Evolutionary conservation across 2,888 invertebrate species (phyloP).

Genomic region (Thereva unica): DNA sequence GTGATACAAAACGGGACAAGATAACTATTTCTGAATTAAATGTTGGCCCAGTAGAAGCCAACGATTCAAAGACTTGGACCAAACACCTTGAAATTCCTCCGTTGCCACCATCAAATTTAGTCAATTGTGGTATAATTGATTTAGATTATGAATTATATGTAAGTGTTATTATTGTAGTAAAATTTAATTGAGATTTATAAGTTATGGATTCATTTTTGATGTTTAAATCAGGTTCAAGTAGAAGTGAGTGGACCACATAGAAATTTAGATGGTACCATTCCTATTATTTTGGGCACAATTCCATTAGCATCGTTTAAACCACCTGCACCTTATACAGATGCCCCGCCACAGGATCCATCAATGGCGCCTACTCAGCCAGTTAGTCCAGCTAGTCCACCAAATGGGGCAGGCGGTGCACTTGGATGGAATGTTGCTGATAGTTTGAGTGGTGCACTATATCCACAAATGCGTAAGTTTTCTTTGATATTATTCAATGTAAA

Average conservation of each 20-base stretch:
- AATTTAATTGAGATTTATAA: neutral
- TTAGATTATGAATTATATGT: conserved; percentile 75
- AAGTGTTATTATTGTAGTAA: conserved; percentile 41
- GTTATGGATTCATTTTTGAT: neutral
- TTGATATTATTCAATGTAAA: neutral
- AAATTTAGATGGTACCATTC: conserved; percentile 67
- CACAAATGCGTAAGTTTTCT: conserved; percentile 60
- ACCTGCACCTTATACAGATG: conserved; percentile 55
- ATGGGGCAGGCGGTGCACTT: conserved; percentile 55
- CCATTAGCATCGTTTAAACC: conserved; percentile 65
- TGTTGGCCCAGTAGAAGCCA: conserved; percentile 67
- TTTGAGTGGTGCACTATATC: conserved; percentile 51
- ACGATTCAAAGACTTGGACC: conserved; percentile 66
- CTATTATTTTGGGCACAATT: conserved; percentile 75
- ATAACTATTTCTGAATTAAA: conserved; percentile 65
- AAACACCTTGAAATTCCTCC: conserved; percentile 72
- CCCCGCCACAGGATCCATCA: conserved; percentile 54
- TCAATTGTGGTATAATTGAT: conserved; percentile 75
- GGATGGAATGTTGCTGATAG: conserved; percentile 57
- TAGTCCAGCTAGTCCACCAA: conserved; percentile 55
- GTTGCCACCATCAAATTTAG: conserved; percentile 76
- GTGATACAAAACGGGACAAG: conserved; percentile 61
- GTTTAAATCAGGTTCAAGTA: conserved; percentile 61
- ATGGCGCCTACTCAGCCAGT: conserved; percentile 58
- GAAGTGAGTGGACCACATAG: conserved; percentile 68